These are phyloP conservation scores for Euura lappo DNA, from an alignment of 1,140 invertebrate species.

Conservation along the genomic window DNA sequence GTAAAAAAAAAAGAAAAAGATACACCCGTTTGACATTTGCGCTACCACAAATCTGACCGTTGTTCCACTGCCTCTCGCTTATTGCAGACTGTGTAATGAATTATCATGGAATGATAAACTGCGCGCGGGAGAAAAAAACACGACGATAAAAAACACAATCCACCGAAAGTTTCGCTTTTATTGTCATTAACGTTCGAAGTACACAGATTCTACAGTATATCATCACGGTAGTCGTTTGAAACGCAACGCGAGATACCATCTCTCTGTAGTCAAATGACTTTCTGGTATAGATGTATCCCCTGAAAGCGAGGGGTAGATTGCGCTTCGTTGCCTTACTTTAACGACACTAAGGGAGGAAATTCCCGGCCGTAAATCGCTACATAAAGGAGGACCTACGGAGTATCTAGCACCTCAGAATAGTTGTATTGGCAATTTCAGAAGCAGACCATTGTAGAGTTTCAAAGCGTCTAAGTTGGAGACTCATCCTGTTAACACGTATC, in stretches of 20 bases:
- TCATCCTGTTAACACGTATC: not conserved
- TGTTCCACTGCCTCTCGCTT: not conserved
- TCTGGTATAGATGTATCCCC: not conserved
- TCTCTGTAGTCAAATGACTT: not conserved
- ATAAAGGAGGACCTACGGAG: not conserved
- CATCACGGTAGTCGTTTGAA: not conserved
- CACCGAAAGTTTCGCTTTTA: too few relatives aligned
- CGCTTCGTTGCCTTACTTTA: not conserved
- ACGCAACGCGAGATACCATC: not conserved
- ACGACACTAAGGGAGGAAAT: not conserved
- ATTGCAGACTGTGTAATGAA: too few relatives aligned
- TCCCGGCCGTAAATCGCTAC: not conserved
- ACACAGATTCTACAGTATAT: not conserved
- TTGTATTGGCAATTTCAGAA: not conserved
- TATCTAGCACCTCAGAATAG: not conserved
- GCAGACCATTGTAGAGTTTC: not conserved
- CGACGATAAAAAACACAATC: too few relatives aligned
- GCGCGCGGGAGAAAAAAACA: too few relatives aligned
- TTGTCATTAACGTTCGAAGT: too few relatives aligned
- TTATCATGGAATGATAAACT: too few relatives aligned
- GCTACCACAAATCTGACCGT: not conserved
- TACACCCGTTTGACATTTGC: not conserved
- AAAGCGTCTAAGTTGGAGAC: not conserved
- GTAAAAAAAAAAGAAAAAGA: not conserved
- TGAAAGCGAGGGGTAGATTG: not conserved